Conservation (phyloP, 2,888 invertebrate genomes). For the Eupithecia centaureata region DNA sequence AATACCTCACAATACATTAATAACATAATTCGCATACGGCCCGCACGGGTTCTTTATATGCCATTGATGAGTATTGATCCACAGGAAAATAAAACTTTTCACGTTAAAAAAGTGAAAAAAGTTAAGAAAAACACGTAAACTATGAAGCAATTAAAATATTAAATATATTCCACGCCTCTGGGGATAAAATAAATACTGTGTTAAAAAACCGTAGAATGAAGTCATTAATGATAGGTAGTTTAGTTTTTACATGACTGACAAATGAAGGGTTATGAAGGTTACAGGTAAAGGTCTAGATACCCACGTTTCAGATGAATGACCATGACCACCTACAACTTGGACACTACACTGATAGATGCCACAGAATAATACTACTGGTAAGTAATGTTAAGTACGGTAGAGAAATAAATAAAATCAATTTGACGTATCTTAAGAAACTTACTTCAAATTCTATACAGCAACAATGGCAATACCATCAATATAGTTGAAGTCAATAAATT, state of each 20-base stretch:
- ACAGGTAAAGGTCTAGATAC: conserved; percentile 54
- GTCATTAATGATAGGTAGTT: conserved; percentile 57
- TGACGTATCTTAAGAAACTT: too few relatives aligned
- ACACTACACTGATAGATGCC: conserved; percentile 64
- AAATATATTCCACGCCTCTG: conserved; percentile 19
- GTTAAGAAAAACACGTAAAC: neutral
- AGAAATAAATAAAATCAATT: too few relatives aligned
- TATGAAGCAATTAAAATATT: conserved; percentile 24
- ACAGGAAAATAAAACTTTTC: neutral
- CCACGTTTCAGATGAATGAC: conserved; percentile 58
- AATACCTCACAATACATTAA: neutral
- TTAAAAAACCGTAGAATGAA: conserved; percentile 47
- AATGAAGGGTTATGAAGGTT: conserved; percentile 64
- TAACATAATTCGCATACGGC: neutral
- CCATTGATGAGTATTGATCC: neutral
- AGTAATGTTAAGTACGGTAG: conserved; percentile 9
- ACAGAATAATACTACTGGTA: conserved; percentile 26
- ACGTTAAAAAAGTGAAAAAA: neutral
- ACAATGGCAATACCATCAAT: too few relatives aligned
- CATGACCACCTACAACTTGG: conserved; percentile 71
- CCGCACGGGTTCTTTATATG: neutral
- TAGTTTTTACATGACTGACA: conserved; percentile 58
- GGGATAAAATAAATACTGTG: conserved; percentile 42
- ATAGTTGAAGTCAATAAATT: too few relatives aligned
- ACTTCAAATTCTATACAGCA: too few relatives aligned